These are phyloP conservation scores for Semaprochilodus insignis DNA, from an alignment of 2,797 vertebrate species.

Conservation along the genomic window DNA sequence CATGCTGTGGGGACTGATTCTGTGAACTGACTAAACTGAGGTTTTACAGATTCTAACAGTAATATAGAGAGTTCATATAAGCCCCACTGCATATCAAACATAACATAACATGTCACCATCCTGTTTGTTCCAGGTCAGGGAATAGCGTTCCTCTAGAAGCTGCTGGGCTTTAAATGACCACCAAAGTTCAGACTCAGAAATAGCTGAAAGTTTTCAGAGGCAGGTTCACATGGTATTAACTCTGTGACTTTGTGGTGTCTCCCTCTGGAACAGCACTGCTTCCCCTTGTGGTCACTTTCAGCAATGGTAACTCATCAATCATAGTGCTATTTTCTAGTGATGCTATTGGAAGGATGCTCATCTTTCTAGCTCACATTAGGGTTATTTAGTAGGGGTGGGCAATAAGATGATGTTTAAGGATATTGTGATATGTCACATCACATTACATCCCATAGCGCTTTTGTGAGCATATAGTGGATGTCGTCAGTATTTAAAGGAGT, in stretches of 20 bases:
- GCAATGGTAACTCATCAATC: constrained; percentile 33
- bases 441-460: no score
- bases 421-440: no score
- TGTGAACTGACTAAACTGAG: not conserved
- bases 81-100: not conserved
- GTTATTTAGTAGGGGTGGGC: not conserved
- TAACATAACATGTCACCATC: not conserved
- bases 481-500: no score
- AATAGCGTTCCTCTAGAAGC: not conserved
- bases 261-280: constrained; percentile 37
- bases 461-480: no score
- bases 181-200: not conserved
- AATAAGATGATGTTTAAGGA: not conserved
- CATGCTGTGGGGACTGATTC: not conserved
- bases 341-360: not conserved
- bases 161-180: not conserved
- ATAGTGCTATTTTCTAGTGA: not conserved
- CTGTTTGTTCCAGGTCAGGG: not conserved
- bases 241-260: constrained; percentile 6
- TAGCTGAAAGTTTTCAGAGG: constrained; percentile 14
- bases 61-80: not conserved
- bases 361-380: not conserved
- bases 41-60: not conserved
- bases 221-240: constrained; percentile 26
- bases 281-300: constrained; percentile 48